Base-by-base conservation (phyloP, 1,140 invertebrate genomes). In the Pogonus chalceus region DNA sequence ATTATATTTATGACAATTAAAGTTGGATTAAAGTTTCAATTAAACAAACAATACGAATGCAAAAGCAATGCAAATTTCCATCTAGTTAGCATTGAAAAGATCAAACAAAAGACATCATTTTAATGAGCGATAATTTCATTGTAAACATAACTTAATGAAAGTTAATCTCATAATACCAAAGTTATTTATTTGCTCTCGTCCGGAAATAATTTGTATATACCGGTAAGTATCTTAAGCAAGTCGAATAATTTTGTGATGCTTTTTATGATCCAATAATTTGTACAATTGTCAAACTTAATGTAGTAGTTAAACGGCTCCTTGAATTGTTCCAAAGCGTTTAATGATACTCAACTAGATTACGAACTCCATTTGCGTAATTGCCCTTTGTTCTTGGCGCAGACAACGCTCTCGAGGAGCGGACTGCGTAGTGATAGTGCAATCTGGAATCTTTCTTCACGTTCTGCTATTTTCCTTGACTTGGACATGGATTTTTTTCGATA, bases 301-400 rank as follows among this genome's bases (percentile, higher is more conserved):
- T 49, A 49, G 9, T 23, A 49, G 47, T 49, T 49, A 49, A 49
- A 49, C 22, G 22, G 47, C 22, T 49, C 18, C 20, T 49, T 49
- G 47, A 49, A 49, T 49, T 22, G 22, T 49, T 49, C 22, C 47
- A 49, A 49, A 49, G 47, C 22, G 47, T 49, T 49, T 49, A 49
- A 49, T 49, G 47, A 49, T 49, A 49, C 47, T 49, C 22, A 23
- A 49, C 20, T 49, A 23, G 47, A 49, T 49, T 49, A 49, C 47
- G 22, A 49, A 49, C 47, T 49, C 47, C 47, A 49, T 49, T 49
- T 49, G 22, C 47, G 20, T 49, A 49, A 49, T 49, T 49, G 47
- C 47, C 47, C 47, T 49, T 49, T 49, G 47, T 49, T 49, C 47
- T 22, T 49, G 18, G 22, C 3, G 21, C 10, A 12, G 47, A 4